Conservation (phyloP, 2,113 vertebrate species). For the Okapia johnstoni region DNA sequence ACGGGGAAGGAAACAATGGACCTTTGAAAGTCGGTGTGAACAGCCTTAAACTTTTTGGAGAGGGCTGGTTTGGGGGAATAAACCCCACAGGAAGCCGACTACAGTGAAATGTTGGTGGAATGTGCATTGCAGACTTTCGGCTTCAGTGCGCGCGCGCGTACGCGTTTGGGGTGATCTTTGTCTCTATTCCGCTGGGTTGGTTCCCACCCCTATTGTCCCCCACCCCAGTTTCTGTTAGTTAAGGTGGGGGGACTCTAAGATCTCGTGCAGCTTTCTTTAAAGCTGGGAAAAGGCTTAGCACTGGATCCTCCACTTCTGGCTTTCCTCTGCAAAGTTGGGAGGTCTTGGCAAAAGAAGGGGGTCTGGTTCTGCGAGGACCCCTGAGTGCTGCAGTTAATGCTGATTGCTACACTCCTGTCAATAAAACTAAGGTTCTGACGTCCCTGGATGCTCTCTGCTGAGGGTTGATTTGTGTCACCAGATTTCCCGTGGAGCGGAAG, state of each 20-base stretch:
- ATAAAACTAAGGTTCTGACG: neutral
- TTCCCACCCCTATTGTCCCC: neutral
- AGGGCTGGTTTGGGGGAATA: neutral
- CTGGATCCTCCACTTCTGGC: neutral
- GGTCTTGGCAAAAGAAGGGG: neutral
- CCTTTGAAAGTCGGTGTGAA: conserved; percentile 55
- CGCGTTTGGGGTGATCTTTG: conserved; percentile 44
- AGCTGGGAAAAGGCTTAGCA: neutral
- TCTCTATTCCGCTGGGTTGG: neutral
- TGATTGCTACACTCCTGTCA: neutral
- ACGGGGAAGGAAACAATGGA: conserved; percentile 61
- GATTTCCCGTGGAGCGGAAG: conserved; percentile 1
- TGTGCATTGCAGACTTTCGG: neutral
- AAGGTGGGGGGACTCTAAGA: neutral
- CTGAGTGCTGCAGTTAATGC: neutral
- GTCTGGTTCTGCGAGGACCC: neutral
- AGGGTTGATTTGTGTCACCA: neutral
- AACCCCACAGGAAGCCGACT: conserved; percentile 53
- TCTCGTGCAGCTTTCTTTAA: neutral
- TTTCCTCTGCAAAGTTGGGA: neutral
- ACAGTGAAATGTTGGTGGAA: neutral
- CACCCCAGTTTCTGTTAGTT: neutral
- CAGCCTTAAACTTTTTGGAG: conserved; percentile 53
- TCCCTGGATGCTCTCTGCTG: neutral
- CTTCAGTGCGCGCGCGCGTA: neutral